Percentiles rank a stretch among this genome's conserved stretches.
Conservation (phyloP, 2,888 invertebrate genomes). For the Agrotis ipsilon region DNA sequence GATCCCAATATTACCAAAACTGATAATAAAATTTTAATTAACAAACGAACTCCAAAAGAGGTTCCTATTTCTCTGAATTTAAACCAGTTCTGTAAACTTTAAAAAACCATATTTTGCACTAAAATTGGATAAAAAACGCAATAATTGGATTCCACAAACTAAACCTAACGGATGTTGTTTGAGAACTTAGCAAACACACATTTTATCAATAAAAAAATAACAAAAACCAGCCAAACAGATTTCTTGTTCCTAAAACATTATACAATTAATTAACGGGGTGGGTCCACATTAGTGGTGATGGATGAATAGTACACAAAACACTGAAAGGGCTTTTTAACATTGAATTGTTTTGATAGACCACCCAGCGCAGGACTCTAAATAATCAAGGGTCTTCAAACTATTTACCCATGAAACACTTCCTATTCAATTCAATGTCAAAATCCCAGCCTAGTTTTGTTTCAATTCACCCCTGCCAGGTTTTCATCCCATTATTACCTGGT, state of each 20-base stretch:
- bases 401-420: too few relatives aligned
- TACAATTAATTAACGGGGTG: background rate
- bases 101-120: background rate
- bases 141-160: constrained; percentile 49
- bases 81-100: background rate
- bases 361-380: too few relatives aligned
- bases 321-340: too few relatives aligned
- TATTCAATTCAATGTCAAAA: too few relatives aligned
- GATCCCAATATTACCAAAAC: constrained; percentile 48
- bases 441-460: too few relatives aligned
- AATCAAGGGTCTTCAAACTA: too few relatives aligned
- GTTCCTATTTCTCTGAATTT: too few relatives aligned
- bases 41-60: background rate
- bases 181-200: constrained; percentile 19
- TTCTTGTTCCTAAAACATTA: constrained; percentile 29
- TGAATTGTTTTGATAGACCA: too few relatives aligned
- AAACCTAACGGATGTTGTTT: constrained; percentile 7
- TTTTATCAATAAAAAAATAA: constrained; percentile 18
- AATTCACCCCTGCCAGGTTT: too few relatives aligned
- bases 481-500: too few relatives aligned
- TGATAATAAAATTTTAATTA: background rate
- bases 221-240: constrained; percentile 38
- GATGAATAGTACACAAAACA: too few relatives aligned
- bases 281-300: too few relatives aligned
- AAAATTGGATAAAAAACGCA: constrained; percentile 8